Evolutionary conservation across 1,140 invertebrate species (phyloP).

Genomic region (Lamellibrachia luymesi): DNA sequence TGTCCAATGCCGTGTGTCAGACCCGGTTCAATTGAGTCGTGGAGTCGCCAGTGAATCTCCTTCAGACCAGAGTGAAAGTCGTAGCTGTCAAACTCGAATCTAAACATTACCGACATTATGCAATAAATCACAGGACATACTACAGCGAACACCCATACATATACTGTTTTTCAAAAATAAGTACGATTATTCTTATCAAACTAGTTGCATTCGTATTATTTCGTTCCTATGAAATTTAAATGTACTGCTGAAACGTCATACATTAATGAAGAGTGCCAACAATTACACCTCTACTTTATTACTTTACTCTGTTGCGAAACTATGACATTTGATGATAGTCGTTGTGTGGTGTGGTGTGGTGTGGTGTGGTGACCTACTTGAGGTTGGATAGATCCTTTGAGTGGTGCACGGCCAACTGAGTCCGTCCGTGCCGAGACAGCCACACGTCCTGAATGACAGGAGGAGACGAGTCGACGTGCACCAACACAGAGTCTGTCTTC

Average conservation of each 20-base stretch:
- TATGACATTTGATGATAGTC: no score
- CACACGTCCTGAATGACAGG: neutral
- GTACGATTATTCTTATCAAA: neutral
- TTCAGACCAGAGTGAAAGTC: neutral
- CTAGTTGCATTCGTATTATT: neutral
- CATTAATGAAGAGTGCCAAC: no score
- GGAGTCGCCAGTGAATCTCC: neutral
- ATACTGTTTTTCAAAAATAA: neutral
- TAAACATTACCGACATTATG: neutral
- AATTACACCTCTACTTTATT: no score
- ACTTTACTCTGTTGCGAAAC: no score
- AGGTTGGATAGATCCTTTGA: neutral
- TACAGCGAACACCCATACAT: neutral
- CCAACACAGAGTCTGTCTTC: neutral
- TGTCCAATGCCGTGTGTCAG: neutral
- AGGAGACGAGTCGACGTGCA: neutral
- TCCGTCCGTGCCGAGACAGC: neutral
- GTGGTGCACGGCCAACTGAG: neutral
- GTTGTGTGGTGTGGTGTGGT: no score
- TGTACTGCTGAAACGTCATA: no score
- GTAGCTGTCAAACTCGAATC: slow-evolving; percentile 14
- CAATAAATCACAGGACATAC: neutral
- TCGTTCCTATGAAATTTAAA: neutral
- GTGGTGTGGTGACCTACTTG: neutral
- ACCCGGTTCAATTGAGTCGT: neutral